Base-by-base conservation (phyloP, 2,888 invertebrate genomes). In the Cacoxenus indagator region DNA sequence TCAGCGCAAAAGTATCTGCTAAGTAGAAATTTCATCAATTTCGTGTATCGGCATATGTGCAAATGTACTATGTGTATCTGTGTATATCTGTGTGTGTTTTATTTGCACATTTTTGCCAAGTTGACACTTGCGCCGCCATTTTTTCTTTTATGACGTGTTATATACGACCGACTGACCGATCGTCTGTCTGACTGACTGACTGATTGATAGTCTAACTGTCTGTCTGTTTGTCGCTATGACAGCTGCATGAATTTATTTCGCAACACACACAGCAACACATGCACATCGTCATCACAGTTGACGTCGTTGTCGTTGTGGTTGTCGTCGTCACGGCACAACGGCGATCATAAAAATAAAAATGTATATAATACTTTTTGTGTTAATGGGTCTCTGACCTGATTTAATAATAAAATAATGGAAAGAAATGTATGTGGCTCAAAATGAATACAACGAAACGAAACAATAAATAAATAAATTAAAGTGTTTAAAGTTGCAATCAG, bases 341-440 rank as follows among this genome's bases (percentile, higher is more conserved):
- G n/a, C n/a, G 14, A 14, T 22, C 2, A 54, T 11, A 19, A 24
- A 54, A 22, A 54, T 11, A 54, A 27, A 9, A 9, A 48, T 64
- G n/a, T 46, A 64, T 46, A 4, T 55, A 27, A 55, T 55, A 14
- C 26, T 24, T 27, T 27, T 55, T 27, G 61, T 84, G 85, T 84
- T 84, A 84, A 84, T 85, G 82, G 84, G 84, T 84, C 84, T 85
- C 84, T 84, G 84, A 84, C 85, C 84, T 85, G 84, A 84, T 85
- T 84, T 82, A 81, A 85, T 80, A 81, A 83, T 82, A 79, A 69
- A 54, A 71, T 70, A 67, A 65, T 11, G 59, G 59, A 59, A 14
- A 59, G 14, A 59, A 27, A 66, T 29, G 19, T 43, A 19, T 45
- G 17, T 22, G 14, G 45, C 22, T 9, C 4, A 46, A 61, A 59